Evolutionary conservation across 2,113 vertebrate genomes (phyloP).

Genomic region (Lonchura striata): DNA sequence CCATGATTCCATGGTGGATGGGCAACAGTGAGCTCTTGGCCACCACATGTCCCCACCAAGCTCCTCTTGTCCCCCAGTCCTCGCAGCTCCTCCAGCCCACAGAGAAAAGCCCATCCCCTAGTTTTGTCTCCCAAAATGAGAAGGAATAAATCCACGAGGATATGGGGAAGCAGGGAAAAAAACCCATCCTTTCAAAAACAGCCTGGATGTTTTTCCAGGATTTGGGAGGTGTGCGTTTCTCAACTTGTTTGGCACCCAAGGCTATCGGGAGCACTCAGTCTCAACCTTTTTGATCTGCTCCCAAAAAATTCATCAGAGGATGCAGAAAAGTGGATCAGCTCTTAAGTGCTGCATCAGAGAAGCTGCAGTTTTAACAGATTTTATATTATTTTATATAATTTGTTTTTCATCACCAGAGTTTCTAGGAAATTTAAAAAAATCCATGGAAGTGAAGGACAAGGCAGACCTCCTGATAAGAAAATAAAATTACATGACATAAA

Average conservation of each 20-base stretch:
- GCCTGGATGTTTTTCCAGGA: neutral
- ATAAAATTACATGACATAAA: neutral
- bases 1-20: neutral
- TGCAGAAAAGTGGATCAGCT: neutral
- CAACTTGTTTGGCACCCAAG: neutral
- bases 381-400: neutral
- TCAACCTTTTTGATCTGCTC: slow-evolving; percentile 2
- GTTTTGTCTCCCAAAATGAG: fast-evolving
- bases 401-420: neutral
- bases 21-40: neutral
- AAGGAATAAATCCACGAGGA: neutral
- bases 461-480: neutral
- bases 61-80: neutral
- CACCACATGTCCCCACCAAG: fast-evolving
- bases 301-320: neutral
- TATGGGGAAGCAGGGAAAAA: neutral
- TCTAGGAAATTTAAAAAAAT: neutral
- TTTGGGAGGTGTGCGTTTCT: neutral
- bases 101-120: fast-evolving
- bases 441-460: neutral
- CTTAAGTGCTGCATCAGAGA: neutral
- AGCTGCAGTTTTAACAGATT: neutral
- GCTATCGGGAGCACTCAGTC: neutral
- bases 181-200: neutral
- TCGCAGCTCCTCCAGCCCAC: fast-evolving